Base-by-base conservation (phyloP, 2,113 vertebrate genomes). In the Acrocephalus kingi region DNA sequence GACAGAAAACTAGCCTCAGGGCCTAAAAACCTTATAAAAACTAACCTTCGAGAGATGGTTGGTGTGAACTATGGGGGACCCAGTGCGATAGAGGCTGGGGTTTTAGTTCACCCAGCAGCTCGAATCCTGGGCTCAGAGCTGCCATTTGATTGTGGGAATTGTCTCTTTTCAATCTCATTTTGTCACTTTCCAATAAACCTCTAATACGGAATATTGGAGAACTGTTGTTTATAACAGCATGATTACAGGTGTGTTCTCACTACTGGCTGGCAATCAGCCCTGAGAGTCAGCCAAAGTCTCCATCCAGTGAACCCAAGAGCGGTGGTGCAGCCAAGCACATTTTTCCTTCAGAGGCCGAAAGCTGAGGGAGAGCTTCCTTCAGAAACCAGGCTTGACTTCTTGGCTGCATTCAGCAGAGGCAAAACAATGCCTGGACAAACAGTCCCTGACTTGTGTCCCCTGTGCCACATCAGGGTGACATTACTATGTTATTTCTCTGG, bases 341-440 rank as follows among this genome's bases (percentile, higher is more conserved):
- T 0, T 0, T 43, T 74, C 41, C 22, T 43, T 77, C 54, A 7
- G 45, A 63, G 6, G n/a, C 56, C 12, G 13, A 37, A 55, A 43
- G 41, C 33, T n/a, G 39, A 93, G 56, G 1, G 2, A 82, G 41
- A 30, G 49, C 61, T 84, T 56, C 75, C 49, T 85, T 37, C 74
- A 71, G 45, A 87, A 74, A 39, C 31, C 55, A 21, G 30, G 4
- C 12, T 68, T 37, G 54, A 12, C 28, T 89, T 84, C 63, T 72
- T 63, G 25, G 62, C 69, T 82, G 41, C 1, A 0, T 49, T 84
- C 51, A n/a, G 35, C 6, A 67, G 39, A 72, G 55, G 52, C 3
- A 3, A 59, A 94, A 83, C 66, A 52, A 48, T 0, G 2, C 62
- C 87, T 75, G 62, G 62, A 88, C 64, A 69, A 68, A 55, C 8